Evolutionary conservation across 2,113 vertebrate species (phyloP).

Genomic region (Callopanchax toddi): DNA sequence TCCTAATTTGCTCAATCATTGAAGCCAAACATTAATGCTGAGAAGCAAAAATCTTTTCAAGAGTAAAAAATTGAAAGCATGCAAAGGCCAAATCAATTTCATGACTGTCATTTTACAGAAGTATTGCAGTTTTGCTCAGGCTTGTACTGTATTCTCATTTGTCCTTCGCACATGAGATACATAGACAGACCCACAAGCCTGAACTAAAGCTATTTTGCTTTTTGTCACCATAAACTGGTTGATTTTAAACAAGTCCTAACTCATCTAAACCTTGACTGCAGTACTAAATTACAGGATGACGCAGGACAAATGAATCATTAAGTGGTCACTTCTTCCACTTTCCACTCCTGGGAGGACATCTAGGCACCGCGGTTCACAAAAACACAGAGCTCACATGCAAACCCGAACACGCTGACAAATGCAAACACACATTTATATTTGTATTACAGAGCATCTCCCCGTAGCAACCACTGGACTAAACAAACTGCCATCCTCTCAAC

Average conservation of each 20-base stretch:
- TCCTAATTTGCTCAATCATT: neutral
- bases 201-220: neutral
- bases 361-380: neutral
- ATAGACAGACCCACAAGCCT: neutral
- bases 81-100: neutral
- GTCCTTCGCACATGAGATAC: too few species aligned
- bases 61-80: slow-evolving; percentile 17
- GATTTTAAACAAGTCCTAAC: neutral
- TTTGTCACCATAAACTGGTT: neutral
- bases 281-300: slow-evolving; percentile 12
- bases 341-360: slow-evolving; percentile 31
- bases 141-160: neutral
- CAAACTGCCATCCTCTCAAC: slow-evolving; percentile 56
- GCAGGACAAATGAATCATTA: slow-evolving; percentile 41
- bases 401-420: slow-evolving; percentile 16
- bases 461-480: slow-evolving; percentile 55
- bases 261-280: slow-evolving; percentile 22
- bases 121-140: slow-evolving; percentile 10
- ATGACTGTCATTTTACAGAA: neutral
- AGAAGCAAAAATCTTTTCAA: neutral
- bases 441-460: slow-evolving; percentile 28
- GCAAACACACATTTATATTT: slow-evolving; percentile 22
- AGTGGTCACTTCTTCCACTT: slow-evolving; percentile 59
- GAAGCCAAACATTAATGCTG: neutral
- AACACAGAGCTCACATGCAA: slow-evolving; percentile 22